phyloP scores from a whole-genome alignment of 1,140 invertebrate species.

The Penaeus chinensis region DNA sequence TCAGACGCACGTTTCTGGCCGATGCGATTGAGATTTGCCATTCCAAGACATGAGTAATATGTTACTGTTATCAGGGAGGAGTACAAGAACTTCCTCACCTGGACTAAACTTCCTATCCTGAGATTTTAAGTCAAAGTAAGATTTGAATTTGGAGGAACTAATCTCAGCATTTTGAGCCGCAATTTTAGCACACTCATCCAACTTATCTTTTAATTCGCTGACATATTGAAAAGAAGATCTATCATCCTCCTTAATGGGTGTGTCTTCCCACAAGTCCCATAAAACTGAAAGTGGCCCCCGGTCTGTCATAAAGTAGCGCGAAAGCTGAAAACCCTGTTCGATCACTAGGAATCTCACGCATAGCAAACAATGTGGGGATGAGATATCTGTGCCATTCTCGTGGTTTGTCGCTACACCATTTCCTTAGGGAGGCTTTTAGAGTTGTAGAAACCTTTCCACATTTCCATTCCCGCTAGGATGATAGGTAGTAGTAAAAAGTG shows the following conservation, averaged over 20 bases:
- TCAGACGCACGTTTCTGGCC: too few relatives aligned
- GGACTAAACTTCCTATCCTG: neutral
- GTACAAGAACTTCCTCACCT: neutral
- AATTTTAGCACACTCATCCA: neutral
- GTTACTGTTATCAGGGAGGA: too few relatives aligned
- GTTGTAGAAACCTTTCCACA: too few relatives aligned
- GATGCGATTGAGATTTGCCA: too few relatives aligned
- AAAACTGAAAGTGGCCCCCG: neutral
- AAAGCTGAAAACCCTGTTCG: neutral
- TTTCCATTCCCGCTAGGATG: too few relatives aligned
- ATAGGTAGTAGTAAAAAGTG: too few relatives aligned
- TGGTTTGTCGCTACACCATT: too few relatives aligned
- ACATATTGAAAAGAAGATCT: slow-evolving; percentile 6
- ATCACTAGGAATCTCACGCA: slow-evolving; percentile 9
- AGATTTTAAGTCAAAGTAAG: too few relatives aligned
- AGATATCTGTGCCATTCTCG: slow-evolving; percentile 4
- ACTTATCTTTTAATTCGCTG: neutral
- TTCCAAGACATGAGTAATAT: too few relatives aligned
- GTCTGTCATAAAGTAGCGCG: neutral
- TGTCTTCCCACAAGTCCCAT: neutral
- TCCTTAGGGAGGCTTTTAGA: too few relatives aligned
- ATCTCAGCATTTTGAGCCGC: neutral
- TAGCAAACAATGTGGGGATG: neutral
- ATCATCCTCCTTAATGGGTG: neutral
- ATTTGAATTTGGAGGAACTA: neutral